These are phyloP conservation scores for Pomatorhinus ruficollis DNA, from an alignment of 2,113 vertebrate genomes.

Conservation along the genomic window DNA sequence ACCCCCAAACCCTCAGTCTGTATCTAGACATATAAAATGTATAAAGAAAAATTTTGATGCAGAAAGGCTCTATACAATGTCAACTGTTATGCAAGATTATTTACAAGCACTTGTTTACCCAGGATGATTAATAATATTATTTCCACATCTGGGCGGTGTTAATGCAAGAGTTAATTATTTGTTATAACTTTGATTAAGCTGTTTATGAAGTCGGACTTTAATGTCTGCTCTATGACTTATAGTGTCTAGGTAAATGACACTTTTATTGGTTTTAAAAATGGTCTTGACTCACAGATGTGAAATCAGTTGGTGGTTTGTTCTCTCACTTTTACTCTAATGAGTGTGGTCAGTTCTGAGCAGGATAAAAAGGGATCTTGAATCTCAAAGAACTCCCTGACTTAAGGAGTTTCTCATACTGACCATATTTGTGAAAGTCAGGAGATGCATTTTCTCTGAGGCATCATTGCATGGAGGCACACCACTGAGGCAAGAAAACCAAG, in stretches of 20 bases:
- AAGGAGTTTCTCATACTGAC: background rate
- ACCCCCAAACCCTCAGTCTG: background rate
- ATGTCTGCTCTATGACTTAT: background rate
- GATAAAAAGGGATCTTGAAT: background rate
- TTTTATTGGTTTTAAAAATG: background rate
- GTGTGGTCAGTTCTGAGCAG: background rate
- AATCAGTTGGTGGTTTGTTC: background rate
- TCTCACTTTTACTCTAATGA: slow-evolving; percentile 21
- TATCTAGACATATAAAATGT: background rate
- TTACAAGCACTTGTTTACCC: background rate
- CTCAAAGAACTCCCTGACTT: background rate
- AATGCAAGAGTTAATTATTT: slow-evolving; percentile 41
- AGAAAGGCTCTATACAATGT: background rate
- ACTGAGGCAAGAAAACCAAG: background rate
- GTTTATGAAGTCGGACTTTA: background rate
- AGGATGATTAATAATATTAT: slow-evolving; percentile 12
- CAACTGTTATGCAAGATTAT: slow-evolving; percentile 8
- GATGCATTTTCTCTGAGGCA: background rate
- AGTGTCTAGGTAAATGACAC: background rate
- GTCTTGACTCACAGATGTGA: background rate
- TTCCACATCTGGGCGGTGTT: background rate
- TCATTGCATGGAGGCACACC: rapidly evolving
- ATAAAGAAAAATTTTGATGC: background rate
- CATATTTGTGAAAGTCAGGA: background rate
- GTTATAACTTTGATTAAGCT: background rate